phyloP scores from a whole-genome alignment of 2,888 invertebrate genomes.

The Tetragnatha montana region DNA sequence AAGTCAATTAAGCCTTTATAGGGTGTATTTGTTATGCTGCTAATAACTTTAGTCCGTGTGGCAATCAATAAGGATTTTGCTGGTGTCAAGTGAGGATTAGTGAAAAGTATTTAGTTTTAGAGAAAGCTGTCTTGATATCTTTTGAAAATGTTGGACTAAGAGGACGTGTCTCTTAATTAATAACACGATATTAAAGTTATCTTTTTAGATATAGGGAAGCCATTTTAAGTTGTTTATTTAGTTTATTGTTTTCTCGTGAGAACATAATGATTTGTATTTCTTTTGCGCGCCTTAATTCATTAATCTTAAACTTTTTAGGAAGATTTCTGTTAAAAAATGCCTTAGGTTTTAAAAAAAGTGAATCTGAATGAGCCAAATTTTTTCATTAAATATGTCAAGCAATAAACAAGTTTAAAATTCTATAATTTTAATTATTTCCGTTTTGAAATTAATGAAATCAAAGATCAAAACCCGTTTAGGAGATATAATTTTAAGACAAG shows the following conservation, averaged over 20 bases:
- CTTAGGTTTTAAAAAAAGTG: no score
- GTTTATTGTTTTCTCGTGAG: not conserved
- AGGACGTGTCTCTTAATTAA: not conserved
- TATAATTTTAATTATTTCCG: no score
- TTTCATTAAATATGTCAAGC: no score
- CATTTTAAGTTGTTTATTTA: not conserved
- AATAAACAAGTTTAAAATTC: no score
- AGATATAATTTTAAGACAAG: no score
- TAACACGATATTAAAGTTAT: not conserved
- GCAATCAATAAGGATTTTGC: constrained; percentile 1
- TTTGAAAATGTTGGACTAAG: not conserved
- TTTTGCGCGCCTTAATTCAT: not conserved
- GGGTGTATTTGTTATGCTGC: not conserved
- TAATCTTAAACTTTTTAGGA: not conserved
- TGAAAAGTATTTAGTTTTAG: not conserved
- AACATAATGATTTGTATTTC: not conserved
- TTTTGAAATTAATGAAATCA: no score
- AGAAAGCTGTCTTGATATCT: not conserved
- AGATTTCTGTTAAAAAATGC: not conserved
- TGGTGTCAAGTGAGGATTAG: constrained; percentile 6
- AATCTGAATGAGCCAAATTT: no score
- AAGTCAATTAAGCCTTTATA: constrained; percentile 14
- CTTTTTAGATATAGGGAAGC: not conserved
- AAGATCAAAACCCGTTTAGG: no score
- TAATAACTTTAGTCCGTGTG: not conserved